These are phyloP conservation scores for Amphipyra tragopoginis DNA, from an alignment of 2,888 invertebrate genomes.

Conservation along the genomic window DNA sequence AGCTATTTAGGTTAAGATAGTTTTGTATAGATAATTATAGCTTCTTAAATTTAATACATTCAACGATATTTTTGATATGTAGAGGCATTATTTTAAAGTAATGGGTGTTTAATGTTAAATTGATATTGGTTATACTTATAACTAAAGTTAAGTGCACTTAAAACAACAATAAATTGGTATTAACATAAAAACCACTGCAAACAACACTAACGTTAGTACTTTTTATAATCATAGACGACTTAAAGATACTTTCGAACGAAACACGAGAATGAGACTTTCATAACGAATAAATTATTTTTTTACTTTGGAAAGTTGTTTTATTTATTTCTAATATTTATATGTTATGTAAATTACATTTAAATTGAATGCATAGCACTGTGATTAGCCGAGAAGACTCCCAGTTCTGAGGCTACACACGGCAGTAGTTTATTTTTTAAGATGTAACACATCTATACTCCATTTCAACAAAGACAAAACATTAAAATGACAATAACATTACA, in stretches of 20 bases:
- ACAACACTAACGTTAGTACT: conserved; percentile 53
- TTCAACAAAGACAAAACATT: no score
- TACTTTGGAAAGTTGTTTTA: no score
- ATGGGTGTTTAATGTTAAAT: conserved; percentile 13
- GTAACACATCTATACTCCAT: no score
- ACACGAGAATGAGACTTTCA: no score
- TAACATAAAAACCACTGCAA: conserved; percentile 50
- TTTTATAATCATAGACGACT: conserved; percentile 6
- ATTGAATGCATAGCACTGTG: no score
- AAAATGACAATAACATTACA: no score
- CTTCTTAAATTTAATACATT: neutral
- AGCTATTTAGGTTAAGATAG: conserved; percentile 27
- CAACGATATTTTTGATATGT: neutral
- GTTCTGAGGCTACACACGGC: no score
- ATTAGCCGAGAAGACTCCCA: no score
- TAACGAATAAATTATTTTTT: neutral
- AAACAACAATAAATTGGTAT: conserved; percentile 39
- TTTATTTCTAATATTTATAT: no score
- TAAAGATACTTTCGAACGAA: conserved; percentile 3
- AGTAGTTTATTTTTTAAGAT: no score
- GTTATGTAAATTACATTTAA: no score
- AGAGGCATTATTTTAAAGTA: neutral
- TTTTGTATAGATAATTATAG: neutral
- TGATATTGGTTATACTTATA: conserved; percentile 46
- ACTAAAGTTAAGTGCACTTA: conserved; percentile 28